These are phyloP conservation scores for Sebastes flavidus DNA, from an alignment of 2,797 vertebrate species.

Conservation along the genomic window DNA sequence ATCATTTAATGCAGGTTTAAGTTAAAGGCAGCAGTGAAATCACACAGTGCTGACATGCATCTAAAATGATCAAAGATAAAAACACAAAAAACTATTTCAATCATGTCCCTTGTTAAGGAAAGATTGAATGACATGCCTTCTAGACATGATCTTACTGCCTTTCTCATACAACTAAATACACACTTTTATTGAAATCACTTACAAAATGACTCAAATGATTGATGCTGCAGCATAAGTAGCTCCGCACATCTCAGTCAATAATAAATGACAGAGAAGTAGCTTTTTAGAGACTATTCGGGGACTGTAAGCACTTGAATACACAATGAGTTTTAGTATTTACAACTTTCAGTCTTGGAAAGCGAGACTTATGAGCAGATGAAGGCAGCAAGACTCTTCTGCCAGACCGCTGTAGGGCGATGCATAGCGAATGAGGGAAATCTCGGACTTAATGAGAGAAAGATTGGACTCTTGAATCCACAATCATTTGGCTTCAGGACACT, in stretches of 20 bases:
- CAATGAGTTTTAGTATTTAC: slow-evolving; percentile 8
- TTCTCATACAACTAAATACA: neutral
- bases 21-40: accelerated
- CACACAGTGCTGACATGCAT: neutral
- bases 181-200: neutral
- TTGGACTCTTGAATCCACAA: slow-evolving; percentile 37
- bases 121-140: neutral
- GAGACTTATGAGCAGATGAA: slow-evolving; percentile 35
- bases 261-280: neutral
- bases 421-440: slow-evolving; percentile 19
- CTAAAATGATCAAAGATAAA: neutral
- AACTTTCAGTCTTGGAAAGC: slow-evolving; percentile 20
- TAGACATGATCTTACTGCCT: neutral
- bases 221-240: neutral
- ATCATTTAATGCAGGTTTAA: neutral
- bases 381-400: neutral
- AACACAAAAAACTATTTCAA: neutral
- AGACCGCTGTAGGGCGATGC: slow-evolving; percentile 24
- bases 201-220: neutral
- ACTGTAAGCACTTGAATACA: slow-evolving; percentile 13
- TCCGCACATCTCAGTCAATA: neutral
- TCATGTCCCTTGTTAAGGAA: neutral
- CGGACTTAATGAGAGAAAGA: slow-evolving; percentile 45
- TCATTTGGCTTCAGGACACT: slow-evolving; percentile 41
- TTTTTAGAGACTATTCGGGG: slow-evolving; percentile 16